Base-by-base conservation (phyloP, 1,140 invertebrate genomes). In the Condylostylus longicornis region DNA sequence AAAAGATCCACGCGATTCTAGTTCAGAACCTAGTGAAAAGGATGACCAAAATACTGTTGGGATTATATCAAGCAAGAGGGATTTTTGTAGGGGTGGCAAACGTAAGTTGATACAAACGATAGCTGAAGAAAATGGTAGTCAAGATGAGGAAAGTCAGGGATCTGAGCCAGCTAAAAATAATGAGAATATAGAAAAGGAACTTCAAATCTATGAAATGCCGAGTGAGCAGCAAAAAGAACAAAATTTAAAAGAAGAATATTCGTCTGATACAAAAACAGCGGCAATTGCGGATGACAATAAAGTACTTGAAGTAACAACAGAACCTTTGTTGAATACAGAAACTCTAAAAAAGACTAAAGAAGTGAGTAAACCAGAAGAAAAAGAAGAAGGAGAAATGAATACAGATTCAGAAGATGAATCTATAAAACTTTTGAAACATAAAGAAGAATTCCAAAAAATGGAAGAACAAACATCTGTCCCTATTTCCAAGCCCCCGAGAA, bases 101-200 rank as follows among this genome's bases (percentile, higher is more conserved):
- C n/a, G n/a, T n/a, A n/a, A n/a, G n/a, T n/a, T n/a, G n/a, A n/a
- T n/a, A n/a, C n/a, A 53, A 35, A 49, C 51, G 13, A 53, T 53
- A 41, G 46, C 49, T 5, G 51, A 53, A 41, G 51, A 53, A 22
- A 10, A 33, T 12, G 51, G 53, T 21, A 54, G 53, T 31, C 51
- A 42, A 2, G 34, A 23, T n/a, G 39, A 45, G 31, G 38, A 18
- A 35, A 32, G 38, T 32, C 42, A 43, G 43, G 39, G 44, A 7
- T 8, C 22, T 25, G 22, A 7, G 12, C 7, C 12, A 8, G 22
- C 22, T 25, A 12, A 25, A 12, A 12, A 7, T 7, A 8, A 7
- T 8, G 12, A 7, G 7, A 25, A 25, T 12, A 7, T 8, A 25
- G 22, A 25, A 12, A 25, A 25, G 22, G 22, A 25, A 25, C 22